Percentiles rank a stretch among this genome's conserved stretches.
Conservation (phyloP, 2,888 invertebrate species). For the Sesia bembeciformis region DNA sequence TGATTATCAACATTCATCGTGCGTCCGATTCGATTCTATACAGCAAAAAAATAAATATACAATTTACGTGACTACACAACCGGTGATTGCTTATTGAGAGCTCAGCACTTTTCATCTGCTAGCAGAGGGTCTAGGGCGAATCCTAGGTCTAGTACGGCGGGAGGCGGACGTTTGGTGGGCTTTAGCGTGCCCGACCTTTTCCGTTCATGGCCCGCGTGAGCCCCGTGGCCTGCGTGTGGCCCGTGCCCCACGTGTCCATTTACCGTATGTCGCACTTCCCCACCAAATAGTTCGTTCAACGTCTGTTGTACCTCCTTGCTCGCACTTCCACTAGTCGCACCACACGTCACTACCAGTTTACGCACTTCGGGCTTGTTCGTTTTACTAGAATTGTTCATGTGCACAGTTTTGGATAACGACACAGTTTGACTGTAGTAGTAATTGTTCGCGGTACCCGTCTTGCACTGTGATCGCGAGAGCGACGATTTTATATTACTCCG, state of each 20-base stretch:
- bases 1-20: constrained; percentile 45
- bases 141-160: constrained; percentile 49
- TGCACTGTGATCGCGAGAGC: constrained; percentile 49
- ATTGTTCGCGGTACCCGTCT: constrained; percentile 43
- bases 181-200: constrained; percentile 20
- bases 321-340: constrained; percentile 27
- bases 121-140: constrained; percentile 63
- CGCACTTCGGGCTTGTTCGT: constrained; percentile 64
- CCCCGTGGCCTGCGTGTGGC: constrained; percentile 13
- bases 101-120: constrained; percentile 69
- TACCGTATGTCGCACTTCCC: constrained; percentile 34
- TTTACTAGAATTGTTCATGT: constrained; percentile 55
- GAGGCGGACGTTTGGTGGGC: constrained; percentile 34
- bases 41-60: constrained; percentile 64
- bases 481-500: constrained; percentile 66
- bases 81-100: constrained; percentile 39
- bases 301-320: constrained; percentile 37
- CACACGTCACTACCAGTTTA: constrained; percentile 64
- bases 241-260: constrained; percentile 37
- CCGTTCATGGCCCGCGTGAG: constrained; percentile 8
- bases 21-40: constrained; percentile 53
- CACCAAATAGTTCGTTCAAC: constrained; percentile 45
- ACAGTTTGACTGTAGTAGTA: constrained; percentile 50
- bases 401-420: constrained; percentile 56
- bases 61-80: constrained; percentile 58